These are phyloP conservation scores for Macrotus californicus DNA, from an alignment of 2,113 vertebrate genomes.

Conservation along the genomic window DNA sequence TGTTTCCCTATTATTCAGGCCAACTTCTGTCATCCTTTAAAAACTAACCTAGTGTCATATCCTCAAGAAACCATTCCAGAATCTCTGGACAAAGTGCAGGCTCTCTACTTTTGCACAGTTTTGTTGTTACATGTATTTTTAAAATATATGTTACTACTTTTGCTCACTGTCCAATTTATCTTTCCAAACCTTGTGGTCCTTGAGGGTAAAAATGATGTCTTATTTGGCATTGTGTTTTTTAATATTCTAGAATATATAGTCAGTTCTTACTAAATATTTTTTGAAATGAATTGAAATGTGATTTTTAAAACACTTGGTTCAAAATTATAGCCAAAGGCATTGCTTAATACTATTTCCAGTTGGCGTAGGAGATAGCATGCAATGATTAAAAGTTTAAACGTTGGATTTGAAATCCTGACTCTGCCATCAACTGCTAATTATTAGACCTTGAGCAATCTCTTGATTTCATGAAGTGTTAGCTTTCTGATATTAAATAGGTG, in stretches of 20 bases:
- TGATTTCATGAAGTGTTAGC: background rate
- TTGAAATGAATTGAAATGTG: background rate
- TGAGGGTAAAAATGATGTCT: background rate
- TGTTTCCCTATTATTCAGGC: background rate
- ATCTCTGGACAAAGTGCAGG: background rate
- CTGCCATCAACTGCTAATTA: background rate
- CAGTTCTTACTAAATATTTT: background rate
- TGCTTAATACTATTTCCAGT: background rate
- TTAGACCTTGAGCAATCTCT: background rate
- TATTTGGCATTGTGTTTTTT: background rate
- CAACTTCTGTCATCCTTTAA: background rate
- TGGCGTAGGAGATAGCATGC: background rate
- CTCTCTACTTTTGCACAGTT: background rate
- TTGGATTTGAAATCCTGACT: constrained; percentile 8
- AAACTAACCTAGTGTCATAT: background rate
- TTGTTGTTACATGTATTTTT: background rate
- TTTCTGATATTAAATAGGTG: background rate
- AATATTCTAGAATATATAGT: background rate
- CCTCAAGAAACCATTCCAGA: background rate
- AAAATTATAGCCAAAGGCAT: background rate
- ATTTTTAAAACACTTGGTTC: background rate
- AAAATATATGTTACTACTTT: background rate
- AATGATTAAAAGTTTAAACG: background rate
- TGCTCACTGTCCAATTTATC: background rate
- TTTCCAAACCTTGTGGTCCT: background rate